Evolutionary conservation across 2,888 invertebrate genomes (phyloP).

Genomic region (Cosmia trapezina): DNA sequence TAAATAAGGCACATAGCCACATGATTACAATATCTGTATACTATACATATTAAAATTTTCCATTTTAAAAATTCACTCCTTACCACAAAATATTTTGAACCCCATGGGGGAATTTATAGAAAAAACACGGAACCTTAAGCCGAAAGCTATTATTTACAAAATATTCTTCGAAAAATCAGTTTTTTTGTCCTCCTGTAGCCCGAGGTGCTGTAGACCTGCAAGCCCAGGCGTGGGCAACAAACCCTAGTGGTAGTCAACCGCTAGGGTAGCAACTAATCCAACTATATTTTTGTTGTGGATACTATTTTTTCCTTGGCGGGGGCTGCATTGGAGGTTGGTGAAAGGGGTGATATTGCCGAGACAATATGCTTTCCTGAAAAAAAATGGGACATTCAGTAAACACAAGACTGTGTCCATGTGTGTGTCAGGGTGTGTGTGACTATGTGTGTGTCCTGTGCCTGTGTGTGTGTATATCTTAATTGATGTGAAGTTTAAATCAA

Average conservation of each 20-base stretch:
- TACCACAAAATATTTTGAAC: conserved; percentile 56
- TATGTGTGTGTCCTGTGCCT: too few relatives aligned
- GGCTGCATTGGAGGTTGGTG: conserved; percentile 86
- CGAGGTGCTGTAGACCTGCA: conserved; percentile 62
- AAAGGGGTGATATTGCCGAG: conserved; percentile 86
- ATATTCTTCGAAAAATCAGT: conserved; percentile 77
- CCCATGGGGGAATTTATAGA: conserved; percentile 55
- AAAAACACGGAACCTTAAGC: conserved; percentile 58
- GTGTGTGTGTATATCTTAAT: too few relatives aligned
- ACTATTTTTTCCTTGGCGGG: conserved; percentile 80
- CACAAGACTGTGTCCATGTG: too few relatives aligned
- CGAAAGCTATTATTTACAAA: conserved; percentile 71
- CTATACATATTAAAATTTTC: conserved; percentile 57
- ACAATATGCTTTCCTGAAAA: conserved; percentile 83
- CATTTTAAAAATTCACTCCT: conserved; percentile 63
- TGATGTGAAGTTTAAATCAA: neutral
- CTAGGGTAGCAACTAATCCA: conserved; percentile 75
- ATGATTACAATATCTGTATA: conserved; percentile 61
- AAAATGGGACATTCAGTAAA: conserved; percentile 1
- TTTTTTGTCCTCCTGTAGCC: conserved; percentile 64
- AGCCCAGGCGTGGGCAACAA: conserved; percentile 70
- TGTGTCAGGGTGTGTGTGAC: too few relatives aligned
- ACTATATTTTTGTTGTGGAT: conserved; percentile 49
- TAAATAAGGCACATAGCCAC: conserved; percentile 85
- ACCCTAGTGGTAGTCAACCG: conserved; percentile 79